phyloP scores from a whole-genome alignment of 1,140 invertebrate species.

The Aricia agestis region DNA sequence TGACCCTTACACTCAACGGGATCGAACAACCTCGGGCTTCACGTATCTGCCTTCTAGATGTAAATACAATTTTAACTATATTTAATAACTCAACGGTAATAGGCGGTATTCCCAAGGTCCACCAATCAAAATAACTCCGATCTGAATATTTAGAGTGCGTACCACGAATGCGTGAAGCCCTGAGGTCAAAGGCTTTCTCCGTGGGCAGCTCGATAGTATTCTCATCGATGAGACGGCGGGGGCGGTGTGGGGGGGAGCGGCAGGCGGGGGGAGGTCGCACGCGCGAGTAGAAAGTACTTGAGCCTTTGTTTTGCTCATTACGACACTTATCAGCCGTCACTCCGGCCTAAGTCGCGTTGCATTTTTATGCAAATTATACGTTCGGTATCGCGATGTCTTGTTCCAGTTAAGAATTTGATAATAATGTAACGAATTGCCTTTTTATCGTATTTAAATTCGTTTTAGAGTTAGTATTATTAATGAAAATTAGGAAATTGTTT shows the following conservation, averaged over 20 bases:
- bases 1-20: slow-evolving; percentile 51
- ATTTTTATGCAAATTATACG: slow-evolving; percentile 60
- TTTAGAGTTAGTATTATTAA: background rate
- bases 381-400: background rate
- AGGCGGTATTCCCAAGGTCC: slow-evolving; percentile 11
- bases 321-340: slow-evolving; percentile 64
- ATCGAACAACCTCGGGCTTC: slow-evolving; percentile 49
- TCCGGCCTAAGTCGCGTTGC: slow-evolving; percentile 49
- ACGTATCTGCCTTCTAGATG: slow-evolving; percentile 25
- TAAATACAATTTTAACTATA: slow-evolving; percentile 3
- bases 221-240: slow-evolving; percentile 36
- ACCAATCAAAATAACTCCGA: slow-evolving; percentile 24
- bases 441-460: background rate
- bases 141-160: slow-evolving; percentile 34
- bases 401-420: slow-evolving; percentile 27
- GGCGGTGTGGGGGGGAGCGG: slow-evolving; percentile 32
- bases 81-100: slow-evolving; percentile 16
- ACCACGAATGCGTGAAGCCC: slow-evolving; percentile 44
- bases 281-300: slow-evolving; percentile 64
- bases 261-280: slow-evolving; percentile 44
- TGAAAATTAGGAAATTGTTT: too few species aligned
- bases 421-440: slow-evolving; percentile 23
- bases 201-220: slow-evolving; percentile 45
- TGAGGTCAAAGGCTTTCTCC: slow-evolving; percentile 68
- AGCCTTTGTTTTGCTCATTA: slow-evolving; percentile 69